Evolutionary conservation across 2,797 vertebrate genomes (phyloP), one percentile per base, ranked within the genome.

Genomic region (Gadopsis bispinosus): DNA sequence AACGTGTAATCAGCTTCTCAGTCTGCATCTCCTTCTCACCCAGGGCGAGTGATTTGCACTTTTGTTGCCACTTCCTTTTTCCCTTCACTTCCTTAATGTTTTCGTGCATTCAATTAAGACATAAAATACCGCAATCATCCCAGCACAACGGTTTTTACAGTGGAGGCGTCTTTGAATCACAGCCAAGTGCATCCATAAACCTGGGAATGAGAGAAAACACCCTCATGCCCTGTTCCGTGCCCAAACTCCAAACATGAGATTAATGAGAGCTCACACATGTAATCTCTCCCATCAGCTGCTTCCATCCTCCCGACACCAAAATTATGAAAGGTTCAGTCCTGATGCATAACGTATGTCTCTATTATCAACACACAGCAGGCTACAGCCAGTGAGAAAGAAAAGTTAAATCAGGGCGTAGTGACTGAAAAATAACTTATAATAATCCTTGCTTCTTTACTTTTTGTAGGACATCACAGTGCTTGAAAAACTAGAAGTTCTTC

Each of bases 401-500:
- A 31, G 43, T 71, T 26, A 74, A 61, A 82, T 50, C 7, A 64
- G 4, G 7, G 8, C 20, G 1, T 9, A n/a, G 39, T 33, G 22
- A 72, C 17, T 50, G 9, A 69, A 47, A 56, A 63, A 68, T 5
- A 60, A 54, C 29, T 63, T 47, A 12, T 58, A 33, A 22, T 62
- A 41, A 77, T 73, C 17, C 33, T 69, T 75, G 11, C 80, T 69
- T 83, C 26, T 83, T 33, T 69, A 5, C 64, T 75, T 80, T 75
- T 80, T 77, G 63, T 75, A 97, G 96, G 96, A 97, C 58, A 86
- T 96, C 26, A 59, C 92, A 63, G 96, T 97, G 91, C 90, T 97
- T 69, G 95, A 97, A 77, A 98, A 97, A 87, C 92, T 97, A 69
- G 94, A 96, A 33, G 87, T 82, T 73, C 93, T 97, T 77, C 93